These are phyloP conservation scores for Eristalis arbustorum DNA, from an alignment of 2,888 invertebrate species.

Conservation along the genomic window DNA sequence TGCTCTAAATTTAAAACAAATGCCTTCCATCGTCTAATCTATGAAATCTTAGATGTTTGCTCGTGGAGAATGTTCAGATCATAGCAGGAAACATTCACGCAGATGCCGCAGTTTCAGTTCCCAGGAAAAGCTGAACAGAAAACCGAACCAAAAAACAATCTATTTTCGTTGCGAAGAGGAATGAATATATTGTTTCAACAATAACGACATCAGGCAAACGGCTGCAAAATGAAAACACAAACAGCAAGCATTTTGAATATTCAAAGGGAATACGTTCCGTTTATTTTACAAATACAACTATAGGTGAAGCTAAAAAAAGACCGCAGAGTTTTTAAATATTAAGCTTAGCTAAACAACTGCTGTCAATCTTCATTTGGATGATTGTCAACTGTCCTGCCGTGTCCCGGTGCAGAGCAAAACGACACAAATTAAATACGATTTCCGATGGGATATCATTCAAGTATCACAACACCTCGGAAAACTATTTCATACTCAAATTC, in stretches of 20 bases:
- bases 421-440: neutral
- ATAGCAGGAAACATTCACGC: conserved; percentile 20
- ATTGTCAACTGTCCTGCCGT: conserved; percentile 14
- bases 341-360: conserved; percentile 1
- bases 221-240: conserved; percentile 26
- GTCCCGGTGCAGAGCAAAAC: neutral
- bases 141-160: conserved; percentile 21
- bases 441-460: conserved; percentile 20
- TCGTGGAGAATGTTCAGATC: conserved; percentile 37
- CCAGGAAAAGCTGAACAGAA: conserved; percentile 2
- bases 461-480: conserved; percentile 15
- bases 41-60: conserved; percentile 37
- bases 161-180: conserved; percentile 54
- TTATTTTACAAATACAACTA: conserved; percentile 16
- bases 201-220: conserved; percentile 17
- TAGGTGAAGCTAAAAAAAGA: conserved; percentile 17
- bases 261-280: conserved; percentile 4
- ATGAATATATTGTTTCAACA: conserved; percentile 38
- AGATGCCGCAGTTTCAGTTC: neutral
- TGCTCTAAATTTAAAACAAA: conserved; percentile 44
- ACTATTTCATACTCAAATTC: neutral
- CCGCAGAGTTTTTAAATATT: neutral
- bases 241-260: conserved; percentile 6
- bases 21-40: conserved; percentile 42
- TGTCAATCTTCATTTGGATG: conserved; percentile 39